phyloP scores from a whole-genome alignment of 2,113 vertebrate genomes.

The Upupa epops region DNA sequence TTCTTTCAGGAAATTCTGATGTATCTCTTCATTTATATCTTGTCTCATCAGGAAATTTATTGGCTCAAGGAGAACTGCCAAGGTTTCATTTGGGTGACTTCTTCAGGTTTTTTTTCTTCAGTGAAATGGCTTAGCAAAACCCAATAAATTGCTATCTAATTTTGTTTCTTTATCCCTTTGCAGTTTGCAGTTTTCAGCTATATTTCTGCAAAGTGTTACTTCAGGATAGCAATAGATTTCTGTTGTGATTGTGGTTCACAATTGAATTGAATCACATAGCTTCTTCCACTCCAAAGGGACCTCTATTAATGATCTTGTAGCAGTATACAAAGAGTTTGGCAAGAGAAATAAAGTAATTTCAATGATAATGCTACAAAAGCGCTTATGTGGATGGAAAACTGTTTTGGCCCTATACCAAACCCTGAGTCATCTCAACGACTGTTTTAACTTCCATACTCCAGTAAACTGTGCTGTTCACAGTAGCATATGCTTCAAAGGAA shows the following conservation, averaged over 20 bases:
- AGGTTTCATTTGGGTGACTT: conserved; percentile 13
- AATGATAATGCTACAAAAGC: not conserved
- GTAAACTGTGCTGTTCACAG: not conserved
- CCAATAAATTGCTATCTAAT: not conserved
- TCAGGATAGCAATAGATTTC: conserved; percentile 18
- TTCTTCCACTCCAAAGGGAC: not conserved
- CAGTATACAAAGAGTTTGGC: not conserved
- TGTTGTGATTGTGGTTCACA: not conserved
- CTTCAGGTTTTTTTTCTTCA: not conserved
- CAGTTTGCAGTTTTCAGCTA: not conserved
- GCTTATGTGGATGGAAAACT: not conserved
- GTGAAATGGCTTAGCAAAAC: conserved; percentile 16
- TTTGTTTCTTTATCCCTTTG: conserved; percentile 23
- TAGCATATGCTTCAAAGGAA: not conserved
- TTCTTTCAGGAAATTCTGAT: conserved; percentile 26
- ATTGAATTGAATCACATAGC: not conserved
- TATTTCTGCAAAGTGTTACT: conserved; percentile 2
- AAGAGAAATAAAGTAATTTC: conserved; percentile 5
- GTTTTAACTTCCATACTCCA: not conserved
- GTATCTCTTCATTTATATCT: not conserved
- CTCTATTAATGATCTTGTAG: not conserved
- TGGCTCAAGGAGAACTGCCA: not conserved
- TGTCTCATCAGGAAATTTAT: not conserved
- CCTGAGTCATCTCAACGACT: not conserved
- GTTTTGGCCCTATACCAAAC: not conserved